phyloP scores from a whole-genome alignment of 1,140 invertebrate genomes.

The Chironomus tepperi region DNA sequence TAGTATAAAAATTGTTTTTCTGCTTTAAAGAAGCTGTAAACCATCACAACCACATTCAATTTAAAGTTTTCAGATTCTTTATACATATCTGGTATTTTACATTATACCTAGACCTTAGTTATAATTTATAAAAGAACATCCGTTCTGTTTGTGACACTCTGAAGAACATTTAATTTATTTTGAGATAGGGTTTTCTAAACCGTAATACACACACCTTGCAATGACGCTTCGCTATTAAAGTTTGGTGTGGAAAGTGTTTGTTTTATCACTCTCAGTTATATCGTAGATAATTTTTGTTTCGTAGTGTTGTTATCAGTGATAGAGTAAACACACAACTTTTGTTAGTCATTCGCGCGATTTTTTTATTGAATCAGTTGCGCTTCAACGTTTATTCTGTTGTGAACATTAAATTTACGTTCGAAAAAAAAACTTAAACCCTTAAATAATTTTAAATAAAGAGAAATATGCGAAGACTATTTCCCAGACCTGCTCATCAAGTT shows the following conservation, averaged over 20 bases:
- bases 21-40: no score
- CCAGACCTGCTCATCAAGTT: background rate
- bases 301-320: constrained; percentile 16
- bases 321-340: background rate
- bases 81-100: no score
- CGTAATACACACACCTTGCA: background rate
- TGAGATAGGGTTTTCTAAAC: no score
- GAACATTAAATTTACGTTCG: background rate
- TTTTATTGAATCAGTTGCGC: background rate
- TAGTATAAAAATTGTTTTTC: no score
- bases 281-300: background rate
- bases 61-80: no score
- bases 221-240: background rate
- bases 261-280: background rate
- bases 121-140: no score
- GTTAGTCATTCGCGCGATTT: background rate
- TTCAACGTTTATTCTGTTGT: background rate
- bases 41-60: no score
- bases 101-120: no score
- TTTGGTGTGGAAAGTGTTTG: background rate
- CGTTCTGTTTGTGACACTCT: no score
- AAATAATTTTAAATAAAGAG: background rate
- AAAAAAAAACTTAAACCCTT: background rate
- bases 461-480: background rate
- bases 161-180: no score